Conservation (phyloP, 2,113 vertebrate species). For the Syrmaticus mikado region DNA sequence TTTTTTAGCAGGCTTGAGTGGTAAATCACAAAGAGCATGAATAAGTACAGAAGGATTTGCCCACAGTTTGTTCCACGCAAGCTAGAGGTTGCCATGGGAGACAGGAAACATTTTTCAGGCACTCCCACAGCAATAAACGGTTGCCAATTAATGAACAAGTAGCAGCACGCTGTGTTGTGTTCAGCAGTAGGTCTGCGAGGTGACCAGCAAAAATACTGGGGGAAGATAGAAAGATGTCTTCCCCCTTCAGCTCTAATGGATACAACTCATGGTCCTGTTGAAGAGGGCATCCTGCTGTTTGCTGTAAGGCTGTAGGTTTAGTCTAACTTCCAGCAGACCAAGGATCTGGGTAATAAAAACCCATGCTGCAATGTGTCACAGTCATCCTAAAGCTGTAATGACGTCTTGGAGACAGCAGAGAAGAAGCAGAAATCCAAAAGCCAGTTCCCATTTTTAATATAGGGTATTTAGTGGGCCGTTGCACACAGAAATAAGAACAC, state of each 20-base stretch:
- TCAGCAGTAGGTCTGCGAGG: neutral
- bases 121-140: constrained; percentile 25
- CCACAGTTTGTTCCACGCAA: neutral
- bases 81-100: constrained; percentile 41
- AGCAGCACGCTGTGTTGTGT: neutral
- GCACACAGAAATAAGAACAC: neutral
- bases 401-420: neutral
- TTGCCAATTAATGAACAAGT: neutral
- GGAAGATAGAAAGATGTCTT: neutral
- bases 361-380: neutral
- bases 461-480: neutral
- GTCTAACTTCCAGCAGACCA: neutral
- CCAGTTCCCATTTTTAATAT: accelerated
- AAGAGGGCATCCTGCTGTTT: neutral
- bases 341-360: neutral
- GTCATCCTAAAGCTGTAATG: neutral
- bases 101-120: constrained; percentile 44
- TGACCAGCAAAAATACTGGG: neutral
- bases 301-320: neutral
- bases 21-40: neutral
- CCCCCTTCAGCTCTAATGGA: neutral
- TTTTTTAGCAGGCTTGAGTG: constrained; percentile 12
- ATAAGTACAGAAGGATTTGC: constrained; percentile 2
- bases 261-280: neutral
- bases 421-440: neutral